Evolutionary conservation across 2,797 vertebrate species (phyloP), one percentile per base, ranked within the genome.

Genomic region (Sebastes trivittatus): DNA sequence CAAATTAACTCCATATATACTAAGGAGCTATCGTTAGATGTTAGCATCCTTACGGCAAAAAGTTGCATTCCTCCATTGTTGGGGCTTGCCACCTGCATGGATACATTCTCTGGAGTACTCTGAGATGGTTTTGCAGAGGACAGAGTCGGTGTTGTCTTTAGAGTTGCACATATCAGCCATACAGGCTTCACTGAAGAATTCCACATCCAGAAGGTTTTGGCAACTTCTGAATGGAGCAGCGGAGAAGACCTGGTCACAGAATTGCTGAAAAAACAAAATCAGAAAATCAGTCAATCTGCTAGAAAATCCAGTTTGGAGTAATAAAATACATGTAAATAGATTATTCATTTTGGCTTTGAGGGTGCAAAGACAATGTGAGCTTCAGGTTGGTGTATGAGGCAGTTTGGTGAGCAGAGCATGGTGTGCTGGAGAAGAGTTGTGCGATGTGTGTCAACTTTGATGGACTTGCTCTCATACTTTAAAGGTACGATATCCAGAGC

Each of bases 41-140:
- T 34, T 34, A 11, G 42, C 16, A 52, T 2, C 59, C 94, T 92
- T 90, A 97, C 96, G 8, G 88, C 96, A 97, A 62, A 96, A 94
- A 0, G 78, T 46, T 0, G 71, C 14, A 0, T 79, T 93, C 82
- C 96, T 95, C 96, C 96, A 97, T 59, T 88, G 78, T 11, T 75
- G 34, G 4, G 96, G 96, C 3, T 0, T 72, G 9, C 95, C 95
- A 0, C 96, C 96, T 5, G 95, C 94, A 46, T 96, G 95, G 2
- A 92, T 81, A 59, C 96, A 97, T 90, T 96, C 83, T 18, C 95
- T 94, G 29, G 96, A 97, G 82, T 92, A 96, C 72, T 97, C 96
- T 1, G 94, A 87, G 11, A 96, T 59, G 22, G 95, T 95, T 72
- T 92, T 68, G 70, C 96, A 97, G 63, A 95, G 78, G 60, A 89